These are phyloP conservation scores for Pteria penguin DNA, from an alignment of 2,888 invertebrate species.

Conservation along the genomic window DNA sequence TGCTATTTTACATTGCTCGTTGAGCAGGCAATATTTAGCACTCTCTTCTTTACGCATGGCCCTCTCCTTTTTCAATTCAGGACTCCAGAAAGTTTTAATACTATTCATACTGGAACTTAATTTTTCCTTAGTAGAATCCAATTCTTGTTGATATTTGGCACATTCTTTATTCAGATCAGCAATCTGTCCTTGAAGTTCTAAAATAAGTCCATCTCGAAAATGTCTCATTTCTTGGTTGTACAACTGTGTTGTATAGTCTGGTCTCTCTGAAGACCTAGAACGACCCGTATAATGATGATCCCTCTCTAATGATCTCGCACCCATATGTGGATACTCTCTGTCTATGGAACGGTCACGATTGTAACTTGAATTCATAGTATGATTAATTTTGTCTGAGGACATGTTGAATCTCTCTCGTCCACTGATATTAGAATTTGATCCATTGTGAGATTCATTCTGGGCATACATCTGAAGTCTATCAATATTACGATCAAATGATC, in stretches of 20 bases:
- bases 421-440: conserved; percentile 24
- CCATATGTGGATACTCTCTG: conserved; percentile 80
- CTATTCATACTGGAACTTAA: conserved; percentile 99
- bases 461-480: conserved; percentile 47
- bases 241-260: conserved; percentile 63
- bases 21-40: conserved; percentile 96
- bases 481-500: conserved; percentile 77
- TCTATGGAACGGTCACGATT: conserved; percentile 85
- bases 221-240: conserved; percentile 58
- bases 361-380: conserved; percentile 45
- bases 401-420: conserved; percentile 17
- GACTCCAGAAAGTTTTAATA: conserved; percentile 99
- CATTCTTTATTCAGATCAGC: conserved; percentile 96
- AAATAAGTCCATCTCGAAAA: conserved; percentile 73
- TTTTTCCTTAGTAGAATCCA: conserved; percentile 93
- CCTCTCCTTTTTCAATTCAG: conserved; percentile 98
- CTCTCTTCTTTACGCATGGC: conserved; percentile 98
- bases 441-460: conserved; percentile 35
- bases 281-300: conserved; percentile 68
- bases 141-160: conserved; percentile 83
- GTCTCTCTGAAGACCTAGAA: conserved; percentile 72
- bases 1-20: conserved; percentile 96
- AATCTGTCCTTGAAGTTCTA: conserved; percentile 86
- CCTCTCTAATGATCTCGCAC: conserved; percentile 76
- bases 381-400: conserved; percentile 15